Conservation (phyloP, 2,888 invertebrate species). For the Apamea crenata region DNA sequence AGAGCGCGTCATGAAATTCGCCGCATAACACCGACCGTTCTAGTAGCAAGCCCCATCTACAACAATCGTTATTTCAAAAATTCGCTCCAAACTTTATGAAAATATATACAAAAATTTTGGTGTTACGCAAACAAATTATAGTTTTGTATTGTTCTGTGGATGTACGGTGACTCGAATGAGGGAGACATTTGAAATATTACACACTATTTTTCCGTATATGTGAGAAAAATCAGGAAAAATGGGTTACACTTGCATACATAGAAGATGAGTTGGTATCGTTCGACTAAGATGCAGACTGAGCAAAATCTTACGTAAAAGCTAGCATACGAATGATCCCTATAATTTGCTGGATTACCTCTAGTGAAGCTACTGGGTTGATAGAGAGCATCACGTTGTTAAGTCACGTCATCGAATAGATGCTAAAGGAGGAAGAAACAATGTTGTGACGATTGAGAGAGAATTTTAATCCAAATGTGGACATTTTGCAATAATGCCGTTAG, state of each 20-base stretch:
- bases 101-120: conserved; percentile 53
- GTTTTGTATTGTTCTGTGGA: conserved; percentile 49
- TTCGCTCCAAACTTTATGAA: conserved; percentile 62
- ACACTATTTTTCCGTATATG: conserved; percentile 25
- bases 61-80: conserved; percentile 57
- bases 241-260: conserved; percentile 16
- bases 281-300: conserved; percentile 4
- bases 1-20: conserved; percentile 51
- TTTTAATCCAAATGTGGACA: background rate
- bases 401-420: background rate
- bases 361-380: background rate
- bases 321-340: background rate
- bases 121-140: conserved; percentile 61
- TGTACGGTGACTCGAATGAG: conserved; percentile 10
- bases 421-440: background rate
- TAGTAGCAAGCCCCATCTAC: conserved; percentile 38
- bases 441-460: background rate
- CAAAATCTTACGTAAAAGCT: conserved; percentile 8
- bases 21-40: conserved; percentile 39
- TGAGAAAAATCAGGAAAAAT: conserved; percentile 30
- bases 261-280: conserved; percentile 30
- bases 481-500: background rate
- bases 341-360: background rate
- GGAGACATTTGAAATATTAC: conserved; percentile 44
- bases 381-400: background rate